phyloP scores from a whole-genome alignment of 2,888 invertebrate genomes.

The Acanthopleura granulata region DNA sequence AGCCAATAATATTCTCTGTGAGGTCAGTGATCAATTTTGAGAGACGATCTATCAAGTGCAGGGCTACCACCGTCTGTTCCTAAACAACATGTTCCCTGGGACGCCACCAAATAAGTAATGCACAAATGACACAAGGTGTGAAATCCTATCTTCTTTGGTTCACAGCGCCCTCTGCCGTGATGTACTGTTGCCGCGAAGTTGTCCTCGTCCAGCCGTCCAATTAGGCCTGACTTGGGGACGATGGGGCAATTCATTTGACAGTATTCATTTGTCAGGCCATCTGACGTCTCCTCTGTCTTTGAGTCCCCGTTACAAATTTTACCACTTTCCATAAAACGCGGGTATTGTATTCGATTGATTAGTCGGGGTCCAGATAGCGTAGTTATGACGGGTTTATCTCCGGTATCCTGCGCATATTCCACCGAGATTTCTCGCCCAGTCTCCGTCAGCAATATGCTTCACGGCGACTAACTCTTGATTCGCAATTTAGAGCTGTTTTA shows the following conservation, averaged over 20 bases:
- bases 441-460: too few relatives aligned
- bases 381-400: conserved; percentile 1
- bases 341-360: background rate
- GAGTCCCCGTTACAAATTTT: background rate
- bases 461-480: too few relatives aligned
- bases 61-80: too few relatives aligned
- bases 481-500: too few relatives aligned
- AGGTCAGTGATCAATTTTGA: conserved; percentile 11
- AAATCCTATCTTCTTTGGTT: background rate
- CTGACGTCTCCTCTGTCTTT: conserved; percentile 1
- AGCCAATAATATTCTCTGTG: background rate
- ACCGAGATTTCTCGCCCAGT: too few relatives aligned
- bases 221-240: background rate
- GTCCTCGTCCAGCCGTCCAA: background rate
- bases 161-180: background rate
- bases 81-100: too few relatives aligned
- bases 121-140: background rate
- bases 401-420: background rate
- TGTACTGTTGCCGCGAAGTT: background rate
- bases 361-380: background rate
- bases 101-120: too few relatives aligned
- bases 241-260: conserved; percentile 10
- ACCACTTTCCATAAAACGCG: background rate
- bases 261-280: conserved; percentile 9
- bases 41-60: background rate